phyloP scores from a whole-genome alignment of 2,888 invertebrate species.

The Microctonus aethiopoides region DNA sequence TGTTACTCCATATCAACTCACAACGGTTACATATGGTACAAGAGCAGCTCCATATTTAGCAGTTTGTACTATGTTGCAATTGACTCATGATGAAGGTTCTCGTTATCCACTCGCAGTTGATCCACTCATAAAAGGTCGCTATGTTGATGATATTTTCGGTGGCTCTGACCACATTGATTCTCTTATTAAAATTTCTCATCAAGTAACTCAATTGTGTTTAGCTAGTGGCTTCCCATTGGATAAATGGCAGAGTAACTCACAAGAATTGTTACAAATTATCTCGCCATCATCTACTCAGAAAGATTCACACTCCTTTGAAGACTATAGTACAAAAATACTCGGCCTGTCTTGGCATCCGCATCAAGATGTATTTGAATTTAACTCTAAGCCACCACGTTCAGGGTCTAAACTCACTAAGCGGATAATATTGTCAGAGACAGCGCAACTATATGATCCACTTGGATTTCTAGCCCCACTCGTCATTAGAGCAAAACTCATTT shows the following conservation, averaged over 20 bases:
- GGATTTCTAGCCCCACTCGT: not conserved
- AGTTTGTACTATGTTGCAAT: constrained; percentile 15
- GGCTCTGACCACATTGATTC: constrained; percentile 24
- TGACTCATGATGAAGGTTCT: constrained; percentile 15
- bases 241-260: too few species aligned
- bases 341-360: too few species aligned
- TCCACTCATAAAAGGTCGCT: constrained; percentile 22
- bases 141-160: constrained; percentile 35
- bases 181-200: constrained; percentile 4
- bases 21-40: constrained; percentile 22
- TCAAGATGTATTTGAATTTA: too few species aligned
- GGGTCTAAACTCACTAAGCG: too few species aligned
- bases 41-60: constrained; percentile 32
- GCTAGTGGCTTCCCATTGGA: constrained; percentile 34
- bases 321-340: too few species aligned
- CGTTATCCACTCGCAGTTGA: constrained; percentile 22
- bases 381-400: too few species aligned
- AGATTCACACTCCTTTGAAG: too few species aligned
- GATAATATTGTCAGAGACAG: too few species aligned
- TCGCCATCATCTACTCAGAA: not conserved
- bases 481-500: not conserved
- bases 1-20: constrained; percentile 17
- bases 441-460: too few species aligned
- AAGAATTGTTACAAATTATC: not conserved
- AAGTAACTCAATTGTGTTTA: constrained; percentile 25